A percentile compares a stretch with the other conserved stretches of the same genome.
These are phyloP conservation scores for Liopterus haemorrhoidalis DNA, from an alignment of 2,888 invertebrate species.

Conservation along the genomic window DNA sequence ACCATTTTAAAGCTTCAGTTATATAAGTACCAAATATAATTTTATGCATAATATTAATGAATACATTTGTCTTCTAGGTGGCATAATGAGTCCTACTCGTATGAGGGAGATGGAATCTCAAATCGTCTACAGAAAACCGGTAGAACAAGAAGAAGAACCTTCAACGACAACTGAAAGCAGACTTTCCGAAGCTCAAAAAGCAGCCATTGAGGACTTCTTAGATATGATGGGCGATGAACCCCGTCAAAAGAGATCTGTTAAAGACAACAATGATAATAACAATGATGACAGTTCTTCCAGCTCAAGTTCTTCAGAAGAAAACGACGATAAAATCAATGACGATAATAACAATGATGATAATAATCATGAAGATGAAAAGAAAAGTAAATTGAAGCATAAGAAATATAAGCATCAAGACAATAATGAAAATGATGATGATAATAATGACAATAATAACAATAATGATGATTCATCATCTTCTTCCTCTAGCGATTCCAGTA, in stretches of 20 bases:
- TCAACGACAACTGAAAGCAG: slow-evolving; percentile 21
- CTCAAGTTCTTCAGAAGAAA: slow-evolving; percentile 18
- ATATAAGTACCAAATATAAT: not conserved
- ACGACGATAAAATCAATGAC: slow-evolving; percentile 12
- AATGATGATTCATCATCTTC: slow-evolving; percentile 9
- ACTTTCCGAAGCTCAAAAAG: slow-evolving; percentile 44
- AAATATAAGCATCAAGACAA: not conserved
- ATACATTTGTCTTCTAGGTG: too few relatives aligned
- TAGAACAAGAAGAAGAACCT: slow-evolving; percentile 7
- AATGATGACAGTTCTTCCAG: slow-evolving; percentile 2
- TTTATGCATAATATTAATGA: slow-evolving; percentile 35
- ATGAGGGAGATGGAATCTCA: slow-evolving; percentile 41
- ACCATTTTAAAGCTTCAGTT: too few relatives aligned
- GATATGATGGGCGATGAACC: slow-evolving; percentile 42
- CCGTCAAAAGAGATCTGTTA: slow-evolving; percentile 12
- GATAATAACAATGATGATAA: slow-evolving; percentile 12
- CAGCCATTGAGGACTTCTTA: slow-evolving; percentile 47
- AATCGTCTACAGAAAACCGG: slow-evolving; percentile 33
- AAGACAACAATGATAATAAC: slow-evolving; percentile 13
- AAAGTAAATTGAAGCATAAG: not conserved
- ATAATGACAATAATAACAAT: slow-evolving; percentile 20
- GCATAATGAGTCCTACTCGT: slow-evolving; percentile 27
- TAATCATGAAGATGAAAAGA: slow-evolving; percentile 2
- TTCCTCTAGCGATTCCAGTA: slow-evolving; percentile 7
- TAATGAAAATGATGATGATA: slow-evolving; percentile 25